These are phyloP conservation scores for Brachionus rotundiformis DNA, from an alignment of 1,140 invertebrate genomes.

Conservation along the genomic window DNA sequence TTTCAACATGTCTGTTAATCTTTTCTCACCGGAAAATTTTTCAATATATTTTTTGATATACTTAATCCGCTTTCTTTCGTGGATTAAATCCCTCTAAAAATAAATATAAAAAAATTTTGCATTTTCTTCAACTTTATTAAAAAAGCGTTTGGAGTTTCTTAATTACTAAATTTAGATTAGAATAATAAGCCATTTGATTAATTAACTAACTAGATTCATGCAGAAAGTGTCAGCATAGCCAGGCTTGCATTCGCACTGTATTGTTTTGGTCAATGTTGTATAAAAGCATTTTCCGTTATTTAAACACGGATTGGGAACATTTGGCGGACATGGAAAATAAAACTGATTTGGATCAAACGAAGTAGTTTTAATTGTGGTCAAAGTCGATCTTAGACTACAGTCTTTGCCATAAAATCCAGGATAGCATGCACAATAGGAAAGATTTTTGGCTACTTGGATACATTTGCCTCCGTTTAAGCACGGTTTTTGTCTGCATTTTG, in stretches of 20 bases:
- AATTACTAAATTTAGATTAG: too few relatives aligned
- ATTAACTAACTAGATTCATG: not conserved
- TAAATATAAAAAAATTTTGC: too few relatives aligned
- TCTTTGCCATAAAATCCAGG: not conserved
- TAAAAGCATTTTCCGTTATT: conserved; percentile 15
- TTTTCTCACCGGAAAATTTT: too few relatives aligned
- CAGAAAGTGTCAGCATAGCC: not conserved
- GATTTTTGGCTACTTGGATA: not conserved
- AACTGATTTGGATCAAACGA: not conserved
- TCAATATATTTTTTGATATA: too few relatives aligned
- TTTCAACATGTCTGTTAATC: too few relatives aligned
- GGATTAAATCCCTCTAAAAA: too few relatives aligned
- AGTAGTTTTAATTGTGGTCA: not conserved
- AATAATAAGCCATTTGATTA: too few relatives aligned
- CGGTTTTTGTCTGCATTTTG: not conserved
- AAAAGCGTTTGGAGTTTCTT: too few relatives aligned
- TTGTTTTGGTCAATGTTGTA: not conserved
- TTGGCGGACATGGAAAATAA: not conserved
- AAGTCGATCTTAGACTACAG: not conserved
- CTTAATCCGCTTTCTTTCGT: too few relatives aligned
- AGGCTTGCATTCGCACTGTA: not conserved
- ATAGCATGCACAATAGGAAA: conserved; percentile 1
- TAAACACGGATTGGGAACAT: conserved; percentile 31
- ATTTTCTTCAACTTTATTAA: too few relatives aligned
- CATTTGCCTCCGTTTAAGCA: conserved; percentile 8